Base-by-base conservation (phyloP, 2,888 invertebrate species). In the Papilio protenor region DNA sequence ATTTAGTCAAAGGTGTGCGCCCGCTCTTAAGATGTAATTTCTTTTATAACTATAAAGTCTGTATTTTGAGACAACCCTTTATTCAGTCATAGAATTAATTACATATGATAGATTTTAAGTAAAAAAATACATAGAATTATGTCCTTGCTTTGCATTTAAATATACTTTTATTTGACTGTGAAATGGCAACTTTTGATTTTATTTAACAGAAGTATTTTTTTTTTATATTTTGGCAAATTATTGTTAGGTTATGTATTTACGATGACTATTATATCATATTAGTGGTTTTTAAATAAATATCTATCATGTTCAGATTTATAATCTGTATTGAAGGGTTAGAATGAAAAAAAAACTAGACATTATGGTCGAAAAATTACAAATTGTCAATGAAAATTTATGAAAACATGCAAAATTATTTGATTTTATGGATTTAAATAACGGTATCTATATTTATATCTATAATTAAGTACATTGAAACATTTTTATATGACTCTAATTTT, bases 31-130 rank as follows among this genome's bases (percentile, higher is more conserved):
- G 40, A 40, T 18, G 6, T 52, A 49, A 49, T 49, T 14, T 16
- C 16, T 18, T 18, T 18, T 16, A 23, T 23, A 23, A 2, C 27
- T 61, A 61, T 61, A 11, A 27, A 61, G 61, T 27, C 23, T 61
- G 10, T 61, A 10, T 59, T 23, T 59, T 61, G 12, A 61, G 27
- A 61, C 61, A 59, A 27, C 23, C 21, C 8, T 21, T 59, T 23
- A 59, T 12, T 59, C 59, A 59, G 59, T 59, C 59, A 4, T 59
- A 57, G n/a, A 57, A 57, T 57, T 57, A 59, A 57, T 57, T 21
- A 57, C 2, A 59, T 59, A 59, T 59, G 23, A 23, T 61, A 61
- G 61, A 27, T 27, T 61, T 61, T 61, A 61, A 61, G 61, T 1
- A 27, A 27, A 61, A 23, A 59, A 61, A 16, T 14, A 27, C 11